Percentiles rank a stretch among this genome's conserved stretches.
These are phyloP conservation scores for Enteromius trimaculatus DNA, from an alignment of 2,797 vertebrate species.

Conservation along the genomic window DNA sequence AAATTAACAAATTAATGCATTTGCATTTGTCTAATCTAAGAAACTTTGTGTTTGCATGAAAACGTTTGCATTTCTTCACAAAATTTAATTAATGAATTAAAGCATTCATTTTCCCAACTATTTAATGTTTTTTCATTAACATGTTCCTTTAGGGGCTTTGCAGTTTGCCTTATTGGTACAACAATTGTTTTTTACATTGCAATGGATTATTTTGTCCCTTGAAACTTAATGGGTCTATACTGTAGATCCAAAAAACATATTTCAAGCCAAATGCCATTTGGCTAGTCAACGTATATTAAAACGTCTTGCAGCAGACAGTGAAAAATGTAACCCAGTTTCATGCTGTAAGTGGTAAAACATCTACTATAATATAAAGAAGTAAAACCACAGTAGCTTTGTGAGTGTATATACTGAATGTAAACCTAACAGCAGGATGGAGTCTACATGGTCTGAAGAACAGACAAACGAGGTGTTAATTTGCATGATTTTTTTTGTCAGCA, in stretches of 20 bases:
- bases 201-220: background rate
- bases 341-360: background rate
- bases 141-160: background rate
- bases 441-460: background rate
- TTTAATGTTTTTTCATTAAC: background rate
- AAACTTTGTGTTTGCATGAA: background rate
- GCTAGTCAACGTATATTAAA: background rate
- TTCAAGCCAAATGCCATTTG: constrained; percentile 9
- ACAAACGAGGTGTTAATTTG: constrained; percentile 58
- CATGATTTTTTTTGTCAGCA: constrained; percentile 20
- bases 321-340: background rate
- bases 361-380: background rate
- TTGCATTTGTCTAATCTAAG: background rate
- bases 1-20: too few relatives aligned
- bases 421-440: constrained; percentile 5
- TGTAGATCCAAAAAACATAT: background rate
- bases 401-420: background rate
- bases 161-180: background rate
- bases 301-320: background rate
- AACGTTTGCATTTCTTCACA: background rate
- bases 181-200: background rate
- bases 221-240: background rate
- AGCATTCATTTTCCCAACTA: background rate
- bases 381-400: background rate
- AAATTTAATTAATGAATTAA: background rate